phyloP scores from a whole-genome alignment of 1,140 invertebrate species.

The Cherax quadricarinatus region DNA sequence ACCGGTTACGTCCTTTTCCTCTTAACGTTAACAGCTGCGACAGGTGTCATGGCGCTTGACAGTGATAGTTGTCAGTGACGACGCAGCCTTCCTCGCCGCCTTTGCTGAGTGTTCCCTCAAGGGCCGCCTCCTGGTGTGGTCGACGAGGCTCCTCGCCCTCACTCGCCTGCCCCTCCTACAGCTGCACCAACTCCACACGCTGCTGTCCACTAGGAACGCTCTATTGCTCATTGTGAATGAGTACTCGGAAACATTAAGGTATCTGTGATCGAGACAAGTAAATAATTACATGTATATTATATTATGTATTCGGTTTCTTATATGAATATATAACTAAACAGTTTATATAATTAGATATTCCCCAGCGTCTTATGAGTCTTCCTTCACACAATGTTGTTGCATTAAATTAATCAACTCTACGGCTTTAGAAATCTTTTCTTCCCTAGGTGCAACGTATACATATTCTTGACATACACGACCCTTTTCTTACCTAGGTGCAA shows the following conservation, averaged over 20 bases:
- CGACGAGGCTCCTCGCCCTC: slow-evolving; percentile 19
- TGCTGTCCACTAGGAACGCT: slow-evolving; percentile 2
- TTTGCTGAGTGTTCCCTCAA: slow-evolving; percentile 14
- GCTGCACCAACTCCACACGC: background rate
- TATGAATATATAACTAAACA: no score
- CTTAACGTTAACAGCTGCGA: background rate
- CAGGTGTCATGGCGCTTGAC: background rate
- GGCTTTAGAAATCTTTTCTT: no score
- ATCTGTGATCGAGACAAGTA: background rate
- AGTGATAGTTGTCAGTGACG: slow-evolving; percentile 24
- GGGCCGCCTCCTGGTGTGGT: slow-evolving; percentile 29
- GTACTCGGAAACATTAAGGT: background rate
- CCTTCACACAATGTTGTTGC: no score
- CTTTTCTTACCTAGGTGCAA: background rate
- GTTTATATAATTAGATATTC: background rate
- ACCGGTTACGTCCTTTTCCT: background rate
- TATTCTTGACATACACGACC: background rate
- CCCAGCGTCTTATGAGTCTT: no score
- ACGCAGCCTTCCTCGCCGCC: slow-evolving; percentile 25
- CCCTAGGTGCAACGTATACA: background rate
- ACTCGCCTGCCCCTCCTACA: background rate
- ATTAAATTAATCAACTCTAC: no score
- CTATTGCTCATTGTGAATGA: background rate
- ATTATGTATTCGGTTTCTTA: background rate
- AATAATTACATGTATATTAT: background rate